A percentile compares a stretch with the other conserved stretches of the same genome.
These are phyloP conservation scores for Pantala flavescens DNA, from an alignment of 1,140 invertebrate genomes.

Conservation along the genomic window DNA sequence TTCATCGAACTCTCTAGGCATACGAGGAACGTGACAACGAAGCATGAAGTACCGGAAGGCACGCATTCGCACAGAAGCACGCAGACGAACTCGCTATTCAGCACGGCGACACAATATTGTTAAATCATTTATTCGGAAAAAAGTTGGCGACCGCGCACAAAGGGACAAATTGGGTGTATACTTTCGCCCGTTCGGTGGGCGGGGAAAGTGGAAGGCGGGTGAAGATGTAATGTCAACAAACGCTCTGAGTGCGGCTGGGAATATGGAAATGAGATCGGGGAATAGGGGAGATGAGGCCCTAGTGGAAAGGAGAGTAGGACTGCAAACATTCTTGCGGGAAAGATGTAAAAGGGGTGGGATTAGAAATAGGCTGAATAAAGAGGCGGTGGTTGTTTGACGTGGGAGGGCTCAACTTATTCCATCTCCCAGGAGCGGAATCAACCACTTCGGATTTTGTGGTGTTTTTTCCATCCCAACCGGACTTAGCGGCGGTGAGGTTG, in stretches of 20 bases:
- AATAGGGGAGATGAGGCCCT: neutral
- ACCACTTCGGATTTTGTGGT: neutral
- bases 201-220: neutral
- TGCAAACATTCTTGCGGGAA: neutral
- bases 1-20: too few species aligned
- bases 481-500: neutral
- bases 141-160: too few species aligned
- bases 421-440: neutral
- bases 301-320: neutral
- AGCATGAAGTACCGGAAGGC: too few species aligned
- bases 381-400: too few species aligned
- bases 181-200: neutral
- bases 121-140: too few species aligned
- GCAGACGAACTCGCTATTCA: too few species aligned
- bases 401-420: neutral
- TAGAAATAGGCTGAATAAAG: too few species aligned
- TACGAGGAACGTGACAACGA: too few species aligned
- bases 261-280: conserved; percentile 8
- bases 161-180: too few species aligned
- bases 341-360: neutral
- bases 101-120: too few species aligned
- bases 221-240: conserved; percentile 10
- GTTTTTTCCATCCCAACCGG: neutral
- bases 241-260: neutral
- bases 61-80: too few species aligned